phyloP scores from a whole-genome alignment of 2,113 vertebrate genomes.

The Tupaia tana region DNA sequence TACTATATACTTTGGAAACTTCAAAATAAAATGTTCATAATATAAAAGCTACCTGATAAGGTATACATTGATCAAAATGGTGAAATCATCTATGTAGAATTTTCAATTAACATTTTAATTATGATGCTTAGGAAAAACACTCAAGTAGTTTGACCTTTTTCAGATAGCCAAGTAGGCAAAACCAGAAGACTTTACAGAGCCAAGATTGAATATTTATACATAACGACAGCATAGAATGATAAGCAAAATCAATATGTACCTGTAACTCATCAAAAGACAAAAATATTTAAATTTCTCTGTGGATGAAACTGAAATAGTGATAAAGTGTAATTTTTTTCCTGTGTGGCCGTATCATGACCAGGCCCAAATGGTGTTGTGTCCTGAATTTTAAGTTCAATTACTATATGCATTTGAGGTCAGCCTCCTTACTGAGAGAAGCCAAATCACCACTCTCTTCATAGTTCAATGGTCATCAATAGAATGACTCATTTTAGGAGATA shows the following conservation, averaged over 20 bases:
- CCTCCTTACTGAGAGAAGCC: not conserved
- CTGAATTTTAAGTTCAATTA: not conserved
- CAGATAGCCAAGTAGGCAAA: not conserved
- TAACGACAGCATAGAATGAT: not conserved
- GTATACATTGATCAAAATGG: not conserved
- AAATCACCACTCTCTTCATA: not conserved
- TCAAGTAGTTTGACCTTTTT: not conserved
- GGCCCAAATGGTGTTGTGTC: not conserved
- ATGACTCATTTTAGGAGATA: not conserved
- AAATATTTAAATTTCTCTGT: not conserved
- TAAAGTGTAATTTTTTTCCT: not conserved
- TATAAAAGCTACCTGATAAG: not conserved
- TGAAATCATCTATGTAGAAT: not conserved
- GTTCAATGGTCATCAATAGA: not conserved
- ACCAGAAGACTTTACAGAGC: not conserved
- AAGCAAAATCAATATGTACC: not conserved
- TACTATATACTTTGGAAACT: not conserved
- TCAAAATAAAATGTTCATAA: not conserved
- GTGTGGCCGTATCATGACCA: not conserved
- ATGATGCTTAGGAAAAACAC: not conserved
- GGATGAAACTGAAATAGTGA: not conserved
- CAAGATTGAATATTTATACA: not conserved
- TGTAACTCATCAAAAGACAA: not conserved
- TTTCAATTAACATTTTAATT: not conserved
- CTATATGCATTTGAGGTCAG: not conserved